Percentiles rank a stretch among this genome's conserved stretches.
Evolutionary conservation across 2,797 vertebrate species (phyloP).

Genomic region (Eleutherodactylus coqui): DNA sequence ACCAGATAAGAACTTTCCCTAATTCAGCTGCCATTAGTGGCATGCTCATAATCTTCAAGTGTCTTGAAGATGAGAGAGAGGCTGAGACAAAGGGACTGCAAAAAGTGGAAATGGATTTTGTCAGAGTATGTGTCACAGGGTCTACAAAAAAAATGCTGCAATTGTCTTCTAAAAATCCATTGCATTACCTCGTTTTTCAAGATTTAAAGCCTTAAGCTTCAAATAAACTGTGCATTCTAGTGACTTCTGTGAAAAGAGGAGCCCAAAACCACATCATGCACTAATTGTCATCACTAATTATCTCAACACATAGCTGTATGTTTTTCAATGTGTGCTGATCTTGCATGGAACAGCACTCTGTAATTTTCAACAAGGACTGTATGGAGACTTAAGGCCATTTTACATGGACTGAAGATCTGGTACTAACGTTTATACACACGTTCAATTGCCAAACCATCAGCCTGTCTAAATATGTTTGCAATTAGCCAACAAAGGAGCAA

Average conservation of each 20-base stretch:
- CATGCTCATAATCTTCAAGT: constrained; percentile 60
- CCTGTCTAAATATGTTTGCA: too few relatives aligned
- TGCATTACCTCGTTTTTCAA: background rate
- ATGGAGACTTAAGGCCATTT: too few relatives aligned
- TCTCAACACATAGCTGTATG: background rate
- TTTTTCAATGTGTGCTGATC: too few relatives aligned
- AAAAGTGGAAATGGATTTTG: background rate
- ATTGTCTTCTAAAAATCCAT: background rate
- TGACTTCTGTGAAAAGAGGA: background rate
- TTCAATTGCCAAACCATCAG: too few relatives aligned
- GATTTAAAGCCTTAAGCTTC: background rate
- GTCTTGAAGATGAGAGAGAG: constrained; percentile 23
- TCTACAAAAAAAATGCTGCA: background rate
- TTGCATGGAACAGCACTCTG: too few relatives aligned
- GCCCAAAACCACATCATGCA: background rate
- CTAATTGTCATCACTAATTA: background rate
- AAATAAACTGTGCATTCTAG: background rate
- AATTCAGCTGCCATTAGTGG: constrained; percentile 60
- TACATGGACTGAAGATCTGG: too few relatives aligned
- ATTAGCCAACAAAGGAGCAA: too few relatives aligned
- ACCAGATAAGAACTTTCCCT: constrained; percentile 59
- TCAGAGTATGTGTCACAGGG: background rate
- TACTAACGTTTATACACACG: too few relatives aligned
- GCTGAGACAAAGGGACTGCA: background rate
- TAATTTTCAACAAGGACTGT: too few relatives aligned